These are phyloP conservation scores for Falco cherrug DNA, from an alignment of 2,797 vertebrate genomes.

Conservation along the genomic window DNA sequence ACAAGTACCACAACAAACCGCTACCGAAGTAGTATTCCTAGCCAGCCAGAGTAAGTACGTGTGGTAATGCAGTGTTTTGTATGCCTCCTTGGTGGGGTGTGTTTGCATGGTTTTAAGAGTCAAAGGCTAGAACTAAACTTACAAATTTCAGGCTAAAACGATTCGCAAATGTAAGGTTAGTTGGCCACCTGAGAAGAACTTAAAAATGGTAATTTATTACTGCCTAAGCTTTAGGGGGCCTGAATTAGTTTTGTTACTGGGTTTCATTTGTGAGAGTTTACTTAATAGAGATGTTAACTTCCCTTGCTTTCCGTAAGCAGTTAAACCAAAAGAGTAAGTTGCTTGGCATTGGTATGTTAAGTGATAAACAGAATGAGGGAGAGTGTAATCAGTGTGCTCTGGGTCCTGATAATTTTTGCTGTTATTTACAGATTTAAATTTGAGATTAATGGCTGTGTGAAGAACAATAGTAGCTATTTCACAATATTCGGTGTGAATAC, in stretches of 20 bases:
- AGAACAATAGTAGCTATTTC: not conserved
- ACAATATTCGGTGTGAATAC: not conserved
- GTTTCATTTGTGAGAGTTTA: accelerated
- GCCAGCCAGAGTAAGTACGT: accelerated
- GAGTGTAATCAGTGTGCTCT: not conserved
- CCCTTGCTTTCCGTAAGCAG: not conserved
- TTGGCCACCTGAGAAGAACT: not conserved
- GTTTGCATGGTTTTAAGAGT: not conserved
- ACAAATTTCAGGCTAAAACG: not conserved
- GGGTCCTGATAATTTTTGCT: not conserved
- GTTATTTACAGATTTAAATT: not conserved
- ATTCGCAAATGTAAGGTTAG: not conserved
- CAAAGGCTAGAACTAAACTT: not conserved
- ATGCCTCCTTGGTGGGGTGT: not conserved
- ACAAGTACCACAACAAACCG: not conserved
- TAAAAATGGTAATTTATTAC: not conserved
- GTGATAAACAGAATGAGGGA: not conserved
- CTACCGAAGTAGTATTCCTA: accelerated
- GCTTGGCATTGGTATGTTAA: not conserved
- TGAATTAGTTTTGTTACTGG: accelerated
- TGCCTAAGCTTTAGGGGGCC: not conserved
- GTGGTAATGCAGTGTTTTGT: not conserved
- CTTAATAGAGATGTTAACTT: not conserved
- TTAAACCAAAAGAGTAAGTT: not conserved
- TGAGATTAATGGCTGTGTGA: not conserved